Conservation (phyloP, 2,113 vertebrate species). For the Melozone crissalis region DNA sequence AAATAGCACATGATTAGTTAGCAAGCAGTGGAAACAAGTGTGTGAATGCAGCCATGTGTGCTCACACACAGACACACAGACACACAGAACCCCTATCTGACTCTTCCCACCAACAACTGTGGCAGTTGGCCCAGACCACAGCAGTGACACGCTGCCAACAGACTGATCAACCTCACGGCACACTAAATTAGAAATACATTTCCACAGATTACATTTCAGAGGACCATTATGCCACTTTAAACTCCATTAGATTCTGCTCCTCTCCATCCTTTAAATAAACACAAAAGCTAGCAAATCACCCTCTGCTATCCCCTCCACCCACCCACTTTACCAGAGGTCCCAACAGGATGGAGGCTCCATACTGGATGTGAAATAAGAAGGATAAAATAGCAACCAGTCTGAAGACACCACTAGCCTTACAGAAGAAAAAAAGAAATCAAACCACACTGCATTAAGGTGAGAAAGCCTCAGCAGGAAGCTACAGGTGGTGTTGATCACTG, state of each 20-base stretch:
- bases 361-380: background rate
- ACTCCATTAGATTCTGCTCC: conserved; percentile 10
- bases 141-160: conserved; percentile 54
- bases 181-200: conserved; percentile 55
- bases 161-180: conserved; percentile 26
- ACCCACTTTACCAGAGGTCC: background rate
- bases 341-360: background rate
- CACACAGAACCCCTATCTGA: background rate
- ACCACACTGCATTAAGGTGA: background rate
- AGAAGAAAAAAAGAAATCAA: background rate
- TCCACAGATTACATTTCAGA: conserved; percentile 37
- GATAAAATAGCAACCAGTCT: background rate
- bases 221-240: background rate
- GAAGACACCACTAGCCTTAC: background rate
- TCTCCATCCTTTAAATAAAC: background rate
- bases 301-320: background rate
- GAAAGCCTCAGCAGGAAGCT: background rate
- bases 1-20: conserved; percentile 56
- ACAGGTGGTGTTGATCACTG: background rate
- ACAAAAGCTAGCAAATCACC: background rate
- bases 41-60: conserved; percentile 50
- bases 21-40: conserved; percentile 51
- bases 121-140: conserved; percentile 55
- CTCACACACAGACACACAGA: background rate
- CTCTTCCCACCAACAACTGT: conserved; percentile 55